phyloP scores from a whole-genome alignment of 2,797 vertebrate genomes.

The Spea hammondii region DNA sequence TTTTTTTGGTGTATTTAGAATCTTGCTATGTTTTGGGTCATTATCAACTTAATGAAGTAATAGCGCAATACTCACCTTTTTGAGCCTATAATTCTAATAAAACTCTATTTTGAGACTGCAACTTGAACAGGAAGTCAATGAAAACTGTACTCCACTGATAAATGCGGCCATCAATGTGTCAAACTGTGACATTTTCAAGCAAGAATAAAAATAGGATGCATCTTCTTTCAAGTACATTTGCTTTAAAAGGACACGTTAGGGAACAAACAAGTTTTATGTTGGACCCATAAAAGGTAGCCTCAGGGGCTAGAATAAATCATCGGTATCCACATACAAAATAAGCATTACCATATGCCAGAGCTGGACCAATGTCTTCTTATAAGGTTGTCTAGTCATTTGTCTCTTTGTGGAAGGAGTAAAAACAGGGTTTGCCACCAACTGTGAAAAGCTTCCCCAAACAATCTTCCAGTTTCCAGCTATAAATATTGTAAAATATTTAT shows the following conservation, averaged over 20 bases:
- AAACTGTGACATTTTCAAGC: slow-evolving; percentile 16
- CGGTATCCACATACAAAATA: slow-evolving; percentile 4
- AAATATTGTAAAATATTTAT: too few relatives aligned
- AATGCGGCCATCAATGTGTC: slow-evolving; percentile 9
- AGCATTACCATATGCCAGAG: not conserved
- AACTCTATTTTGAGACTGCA: too few relatives aligned
- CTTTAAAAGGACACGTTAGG: slow-evolving; percentile 41
- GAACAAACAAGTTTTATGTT: slow-evolving; percentile 28
- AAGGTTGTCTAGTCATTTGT: not conserved
- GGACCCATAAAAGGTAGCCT: slow-evolving; percentile 40
- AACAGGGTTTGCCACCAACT: not conserved
- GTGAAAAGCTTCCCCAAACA: too few relatives aligned
- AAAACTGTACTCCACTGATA: slow-evolving; percentile 4
- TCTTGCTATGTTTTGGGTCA: too few relatives aligned
- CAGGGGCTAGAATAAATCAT: slow-evolving; percentile 13
- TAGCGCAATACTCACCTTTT: too few relatives aligned
- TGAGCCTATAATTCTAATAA: too few relatives aligned
- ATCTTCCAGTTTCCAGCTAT: too few relatives aligned
- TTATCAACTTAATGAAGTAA: too few relatives aligned
- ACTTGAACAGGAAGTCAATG: not conserved
- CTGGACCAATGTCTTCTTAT: too few relatives aligned
- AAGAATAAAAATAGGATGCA: slow-evolving; percentile 22
- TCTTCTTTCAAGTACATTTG: slow-evolving; percentile 19
- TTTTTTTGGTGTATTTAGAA: too few relatives aligned
- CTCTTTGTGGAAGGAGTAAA: not conserved